Evolutionary conservation across 2,113 vertebrate genomes (phyloP), one percentile per base, ranked within the genome.

Genomic region (Dermatemys mawii): DNA sequence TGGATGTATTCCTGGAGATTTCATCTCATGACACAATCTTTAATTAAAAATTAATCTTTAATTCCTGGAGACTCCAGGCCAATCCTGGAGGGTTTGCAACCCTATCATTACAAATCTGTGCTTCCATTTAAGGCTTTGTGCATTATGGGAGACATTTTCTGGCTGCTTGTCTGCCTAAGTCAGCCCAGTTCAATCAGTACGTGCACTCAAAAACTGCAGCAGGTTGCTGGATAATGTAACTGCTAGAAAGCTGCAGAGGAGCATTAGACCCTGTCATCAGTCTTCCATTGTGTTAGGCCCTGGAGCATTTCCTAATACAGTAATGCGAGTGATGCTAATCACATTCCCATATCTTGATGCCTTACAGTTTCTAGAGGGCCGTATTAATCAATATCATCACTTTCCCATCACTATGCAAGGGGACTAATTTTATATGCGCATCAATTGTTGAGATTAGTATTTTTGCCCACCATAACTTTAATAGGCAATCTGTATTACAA

Each of bases 281-380:
- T 13, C n/a, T 78, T 46, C 44, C 54, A 78, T 6, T 8, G 41
- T 14, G 60, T 53, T 4, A 63, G 3, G 22, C 11, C 32, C 32
- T 1, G 8, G 26, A 87, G 80, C 2, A 16, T 17, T 32, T 50
- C 78, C 86, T 35, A 9, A 17, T 70, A 24, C 1, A 2, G 67
- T 24, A 32, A 26, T 2, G 8, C 0, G 0, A 32, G 32, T 17
- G 3, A 60, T 46, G 44, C 17, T 70, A 17, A 38, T 19, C 10
- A 3, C 6, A 22, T 4, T 22, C 54, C 8, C 5, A 1, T 14
- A 38, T 4, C 92, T 54, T 26, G 5, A 38, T 49, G 67, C 17
- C 11, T 32, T 79, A 13, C 50, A 81, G 11, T 17, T 49, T 70
- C 49, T 81, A 38, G 26, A 76, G 8, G 16, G 78, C 13, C 50